Conservation (phyloP, 1,140 invertebrate species). For the Zaprionus tsacasi region DNA sequence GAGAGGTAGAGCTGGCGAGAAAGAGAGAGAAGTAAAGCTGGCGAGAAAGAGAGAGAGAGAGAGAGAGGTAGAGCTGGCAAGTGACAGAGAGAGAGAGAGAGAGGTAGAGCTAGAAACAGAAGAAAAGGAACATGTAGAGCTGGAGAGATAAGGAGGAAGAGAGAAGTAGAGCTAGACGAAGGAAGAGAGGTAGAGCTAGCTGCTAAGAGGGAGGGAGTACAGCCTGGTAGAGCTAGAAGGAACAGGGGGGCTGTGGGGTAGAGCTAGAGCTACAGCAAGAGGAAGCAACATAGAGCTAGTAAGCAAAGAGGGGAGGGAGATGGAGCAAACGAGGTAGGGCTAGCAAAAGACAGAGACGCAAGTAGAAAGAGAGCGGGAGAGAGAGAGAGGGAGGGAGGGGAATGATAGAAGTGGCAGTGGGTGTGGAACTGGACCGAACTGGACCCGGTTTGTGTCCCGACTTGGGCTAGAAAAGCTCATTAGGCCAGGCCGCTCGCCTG, state of each 20-base stretch:
- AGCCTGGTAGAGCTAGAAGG: not conserved
- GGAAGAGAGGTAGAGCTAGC: not conserved
- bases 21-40: not conserved
- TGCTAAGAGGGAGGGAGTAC: not conserved
- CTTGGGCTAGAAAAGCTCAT: conserved; percentile 61
- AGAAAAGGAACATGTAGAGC: not conserved
- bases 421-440: not conserved
- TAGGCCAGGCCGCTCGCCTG: conserved; percentile 40
- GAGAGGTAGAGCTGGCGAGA: not conserved
- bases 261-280: too few relatives aligned
- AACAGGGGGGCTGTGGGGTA: not conserved
- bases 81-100: not conserved
- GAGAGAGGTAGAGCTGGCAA: not conserved
- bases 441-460: conserved; percentile 1
- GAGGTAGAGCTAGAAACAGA: not conserved
- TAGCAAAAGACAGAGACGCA: not conserved
- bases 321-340: not conserved
- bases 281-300: not conserved
- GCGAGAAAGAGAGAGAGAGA: not conserved
- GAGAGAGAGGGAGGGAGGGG: not conserved
- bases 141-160: not conserved
- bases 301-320: not conserved
- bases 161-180: not conserved
- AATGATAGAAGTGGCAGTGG: not conserved
- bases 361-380: not conserved